These are phyloP conservation scores for Hemibagrus guttatus DNA, from an alignment of 2,797 vertebrate genomes.

Conservation along the genomic window DNA sequence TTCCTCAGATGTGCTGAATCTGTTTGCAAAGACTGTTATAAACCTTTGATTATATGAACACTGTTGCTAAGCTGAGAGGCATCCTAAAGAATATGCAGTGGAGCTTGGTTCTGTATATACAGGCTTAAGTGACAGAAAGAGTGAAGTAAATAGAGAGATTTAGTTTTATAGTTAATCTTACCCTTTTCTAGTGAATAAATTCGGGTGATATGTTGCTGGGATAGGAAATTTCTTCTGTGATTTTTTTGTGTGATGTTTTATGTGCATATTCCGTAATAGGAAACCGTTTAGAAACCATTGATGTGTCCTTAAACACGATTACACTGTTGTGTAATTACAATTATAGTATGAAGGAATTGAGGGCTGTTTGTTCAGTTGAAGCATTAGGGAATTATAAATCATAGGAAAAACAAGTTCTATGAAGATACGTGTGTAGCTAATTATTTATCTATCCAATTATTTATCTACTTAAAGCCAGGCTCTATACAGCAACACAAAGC, in stretches of 20 bases:
- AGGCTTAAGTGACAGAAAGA: background rate
- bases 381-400: background rate
- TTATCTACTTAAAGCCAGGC: background rate
- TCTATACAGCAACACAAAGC: background rate
- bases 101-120: background rate
- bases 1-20: conserved; percentile 15
- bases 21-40: conserved; percentile 2
- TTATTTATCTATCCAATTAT: background rate
- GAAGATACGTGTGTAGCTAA: background rate
- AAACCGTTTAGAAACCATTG: background rate
- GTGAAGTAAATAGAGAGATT: background rate
- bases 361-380: background rate
- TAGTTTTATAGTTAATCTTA: background rate
- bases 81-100: background rate
- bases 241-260: background rate
- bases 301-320: background rate
- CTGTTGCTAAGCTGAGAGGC: background rate
- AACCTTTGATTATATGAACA: conserved; percentile 4
- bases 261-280: background rate
- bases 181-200: background rate
- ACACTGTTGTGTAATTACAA: background rate
- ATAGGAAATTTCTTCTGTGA: background rate
- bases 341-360: background rate
- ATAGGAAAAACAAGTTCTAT: no score
- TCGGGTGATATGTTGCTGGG: background rate